phyloP scores from a whole-genome alignment of 2,113 vertebrate species.

The Promerops cafer region DNA sequence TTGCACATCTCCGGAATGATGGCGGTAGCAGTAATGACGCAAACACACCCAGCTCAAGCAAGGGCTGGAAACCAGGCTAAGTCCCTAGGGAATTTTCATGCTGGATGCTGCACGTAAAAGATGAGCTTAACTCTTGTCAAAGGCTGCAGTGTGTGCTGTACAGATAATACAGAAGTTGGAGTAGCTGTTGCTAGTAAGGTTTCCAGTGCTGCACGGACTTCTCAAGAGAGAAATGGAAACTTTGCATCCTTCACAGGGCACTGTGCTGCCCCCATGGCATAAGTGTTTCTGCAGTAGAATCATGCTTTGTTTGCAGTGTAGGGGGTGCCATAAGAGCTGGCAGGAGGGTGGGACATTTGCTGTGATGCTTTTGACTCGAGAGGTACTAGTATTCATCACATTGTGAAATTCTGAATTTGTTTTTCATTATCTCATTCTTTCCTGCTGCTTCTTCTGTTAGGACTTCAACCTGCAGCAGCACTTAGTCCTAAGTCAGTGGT shows the following conservation, averaged over 20 bases:
- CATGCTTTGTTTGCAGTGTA: rapidly evolving
- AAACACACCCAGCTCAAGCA: neutral
- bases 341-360: neutral
- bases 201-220: neutral
- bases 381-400: neutral
- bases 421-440: neutral
- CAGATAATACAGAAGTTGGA: neutral
- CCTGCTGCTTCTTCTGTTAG: neutral
- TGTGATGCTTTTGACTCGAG: neutral
- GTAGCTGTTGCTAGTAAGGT: neutral
- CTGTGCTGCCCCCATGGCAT: neutral
- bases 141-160: neutral
- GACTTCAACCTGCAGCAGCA: neutral
- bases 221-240: neutral
- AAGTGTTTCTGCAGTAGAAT: neutral
- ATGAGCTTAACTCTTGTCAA: neutral
- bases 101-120: neutral
- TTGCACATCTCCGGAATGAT: rapidly evolving
- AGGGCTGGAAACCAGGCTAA: neutral
- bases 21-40: neutral
- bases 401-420: neutral
- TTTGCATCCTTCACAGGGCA: neutral
- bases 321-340: neutral
- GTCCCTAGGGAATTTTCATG: neutral
- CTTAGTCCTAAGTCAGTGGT: neutral